Evolutionary conservation across 2,113 vertebrate genomes (phyloP).

Genomic region (Takifugu bimaculatus): DNA sequence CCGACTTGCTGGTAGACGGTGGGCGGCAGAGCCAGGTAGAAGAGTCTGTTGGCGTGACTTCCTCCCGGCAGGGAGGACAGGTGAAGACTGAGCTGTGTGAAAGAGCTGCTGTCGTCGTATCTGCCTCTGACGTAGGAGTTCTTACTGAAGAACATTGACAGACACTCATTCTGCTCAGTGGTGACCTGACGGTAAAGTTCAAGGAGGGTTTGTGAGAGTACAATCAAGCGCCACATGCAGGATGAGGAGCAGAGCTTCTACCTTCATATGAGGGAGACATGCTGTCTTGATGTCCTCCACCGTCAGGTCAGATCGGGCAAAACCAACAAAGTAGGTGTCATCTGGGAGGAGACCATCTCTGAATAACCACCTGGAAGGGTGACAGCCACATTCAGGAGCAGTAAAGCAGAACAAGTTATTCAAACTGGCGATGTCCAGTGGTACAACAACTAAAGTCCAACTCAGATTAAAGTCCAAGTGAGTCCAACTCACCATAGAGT

Average conservation of each 20-base stretch:
- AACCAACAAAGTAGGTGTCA: conserved; percentile 83
- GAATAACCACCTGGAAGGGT: conserved; percentile 82
- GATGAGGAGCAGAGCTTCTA: conserved; percentile 30
- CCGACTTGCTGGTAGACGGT: conserved; percentile 59
- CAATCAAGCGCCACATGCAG: neutral
- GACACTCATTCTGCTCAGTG: conserved; percentile 45
- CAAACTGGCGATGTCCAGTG: neutral
- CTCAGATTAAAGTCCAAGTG: no score
- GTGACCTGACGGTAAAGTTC: conserved; percentile 31
- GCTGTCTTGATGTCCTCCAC: conserved; percentile 78
- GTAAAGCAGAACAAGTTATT: neutral
- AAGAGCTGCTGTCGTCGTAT: conserved; percentile 58
- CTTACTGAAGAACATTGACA: conserved; percentile 61
- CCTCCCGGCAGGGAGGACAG: conserved; percentile 61
- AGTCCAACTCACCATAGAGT: conserved; percentile 76
- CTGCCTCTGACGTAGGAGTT: conserved; percentile 64
- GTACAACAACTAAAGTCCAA: no score
- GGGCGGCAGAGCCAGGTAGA: conserved; percentile 79
- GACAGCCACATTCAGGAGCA: conserved; percentile 14
- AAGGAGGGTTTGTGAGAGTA: neutral
- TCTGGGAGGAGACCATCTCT: conserved; percentile 83
- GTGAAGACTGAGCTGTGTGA: conserved; percentile 55
- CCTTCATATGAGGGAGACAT: conserved; percentile 83
- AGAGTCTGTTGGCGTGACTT: conserved; percentile 78
- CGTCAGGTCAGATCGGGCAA: conserved; percentile 80